Evolutionary conservation across 2,888 invertebrate species (phyloP).

Genomic region (Pecten maximus): DNA sequence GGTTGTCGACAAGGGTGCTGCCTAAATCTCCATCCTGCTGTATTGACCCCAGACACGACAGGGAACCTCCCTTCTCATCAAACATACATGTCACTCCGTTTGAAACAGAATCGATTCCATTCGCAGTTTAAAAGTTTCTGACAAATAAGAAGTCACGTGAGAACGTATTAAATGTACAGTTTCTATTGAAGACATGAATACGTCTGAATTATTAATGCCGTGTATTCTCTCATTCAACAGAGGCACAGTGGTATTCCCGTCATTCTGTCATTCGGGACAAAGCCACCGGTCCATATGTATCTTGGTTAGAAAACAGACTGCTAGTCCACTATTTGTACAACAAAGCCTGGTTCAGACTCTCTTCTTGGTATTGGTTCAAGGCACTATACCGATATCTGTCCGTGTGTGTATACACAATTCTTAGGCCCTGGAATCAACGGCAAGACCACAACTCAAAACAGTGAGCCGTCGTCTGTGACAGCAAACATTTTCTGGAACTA

Average conservation of each 20-base stretch:
- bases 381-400: not conserved
- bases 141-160: not conserved
- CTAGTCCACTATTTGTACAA: not conserved
- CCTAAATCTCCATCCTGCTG: not conserved
- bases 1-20: not conserved
- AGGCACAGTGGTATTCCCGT: not conserved
- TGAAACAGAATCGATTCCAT: slow-evolving; percentile 17
- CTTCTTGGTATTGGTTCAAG: not conserved
- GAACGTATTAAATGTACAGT: not conserved
- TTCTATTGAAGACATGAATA: not conserved
- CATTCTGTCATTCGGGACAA: not conserved
- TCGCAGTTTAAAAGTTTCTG: not conserved
- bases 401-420: not conserved
- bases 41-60: not conserved
- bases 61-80: not conserved
- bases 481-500: not conserved
- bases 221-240: not conserved
- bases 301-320: not conserved
- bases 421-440: not conserved
- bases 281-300: slow-evolving; percentile 2
- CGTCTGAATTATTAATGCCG: not conserved
- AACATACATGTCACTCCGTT: not conserved
- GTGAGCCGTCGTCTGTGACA: not conserved
- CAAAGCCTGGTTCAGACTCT: not conserved
- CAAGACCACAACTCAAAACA: not conserved